phyloP scores from a whole-genome alignment of 37 sponge, comb jelly and placozoan species.

The Agelas oroides region DNA sequence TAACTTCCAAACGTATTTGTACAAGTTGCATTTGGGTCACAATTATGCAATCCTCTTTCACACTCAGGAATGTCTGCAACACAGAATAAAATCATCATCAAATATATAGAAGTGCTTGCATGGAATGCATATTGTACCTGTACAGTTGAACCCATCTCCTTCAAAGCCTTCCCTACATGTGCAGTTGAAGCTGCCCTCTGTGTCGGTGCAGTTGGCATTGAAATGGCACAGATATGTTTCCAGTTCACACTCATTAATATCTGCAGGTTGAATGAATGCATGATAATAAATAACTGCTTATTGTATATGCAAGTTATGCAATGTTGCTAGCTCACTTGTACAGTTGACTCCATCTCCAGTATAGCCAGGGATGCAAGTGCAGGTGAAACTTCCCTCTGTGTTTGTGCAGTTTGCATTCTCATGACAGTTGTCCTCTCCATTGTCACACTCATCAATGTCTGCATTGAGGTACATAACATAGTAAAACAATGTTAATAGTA shows the following conservation, averaged over 20 bases:
- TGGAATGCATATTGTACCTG: too few species aligned
- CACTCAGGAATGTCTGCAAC: slow-evolving; percentile 59
- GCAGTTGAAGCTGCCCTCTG: slow-evolving; percentile 16
- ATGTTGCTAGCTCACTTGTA: background rate
- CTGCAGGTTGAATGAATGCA: background rate
- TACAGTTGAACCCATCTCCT: background rate
- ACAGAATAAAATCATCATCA: too few species aligned
- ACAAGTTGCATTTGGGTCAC: slow-evolving; percentile 33
- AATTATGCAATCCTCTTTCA: background rate
- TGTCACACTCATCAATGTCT: slow-evolving; percentile 77
- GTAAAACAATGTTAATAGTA: too few species aligned
- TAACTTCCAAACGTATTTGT: slow-evolving; percentile 46
- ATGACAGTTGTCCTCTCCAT: slow-evolving; percentile 22
- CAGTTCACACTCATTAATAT: slow-evolving; percentile 1
- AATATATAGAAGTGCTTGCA: too few species aligned
- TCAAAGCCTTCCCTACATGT: slow-evolving; percentile 41
- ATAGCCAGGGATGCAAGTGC: slow-evolving; percentile 58
- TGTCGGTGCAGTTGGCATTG: too few species aligned
- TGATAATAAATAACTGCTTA: too few species aligned
- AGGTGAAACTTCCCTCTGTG: slow-evolving; percentile 12
- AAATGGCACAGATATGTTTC: too few species aligned
- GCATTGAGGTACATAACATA: too few species aligned
- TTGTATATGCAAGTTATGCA: too few species aligned
- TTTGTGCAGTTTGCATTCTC: slow-evolving; percentile 55
- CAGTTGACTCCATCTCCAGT: slow-evolving; percentile 20